Evolutionary conservation across 2,888 invertebrate genomes (phyloP), one percentile per base, ranked within the genome.

Genomic region (Dryadula phaetusa): DNA sequence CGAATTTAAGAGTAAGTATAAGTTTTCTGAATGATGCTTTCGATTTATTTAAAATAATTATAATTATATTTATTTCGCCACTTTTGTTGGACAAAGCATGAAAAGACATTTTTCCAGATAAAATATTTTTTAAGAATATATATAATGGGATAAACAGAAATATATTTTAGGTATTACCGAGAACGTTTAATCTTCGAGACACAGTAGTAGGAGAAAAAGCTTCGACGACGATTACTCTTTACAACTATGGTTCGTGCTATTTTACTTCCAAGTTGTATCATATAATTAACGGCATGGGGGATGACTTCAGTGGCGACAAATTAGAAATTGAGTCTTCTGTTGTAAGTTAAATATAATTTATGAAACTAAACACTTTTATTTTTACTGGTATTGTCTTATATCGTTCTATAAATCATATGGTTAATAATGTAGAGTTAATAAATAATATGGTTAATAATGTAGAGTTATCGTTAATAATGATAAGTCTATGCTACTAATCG

Each of bases 1-100:
- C 92, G 12, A 87, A 92, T 78, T 82, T 93, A 60, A 84, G 82
- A 82, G 90, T 89, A 76, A 73, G 64, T 64, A 90, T 89, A 76
- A 73, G 64, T 64, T 47, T 18, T 18, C 18, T 49, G 6, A 25
- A 32, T 4, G 32, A 10, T 16, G n/a, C n/a, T n/a, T n/a, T n/a
- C n/a, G n/a, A 44, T 47, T 7, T 42, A 40, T 8, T 52, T 32
- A 54, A 22, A 8, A 32, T 32, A 16, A 18, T 32, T 18, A 44
- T 32, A 37, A 14, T 34, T 34, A 20, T n/a, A n/a, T n/a, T n/a
- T n/a, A n/a, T n/a, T n/a, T n/a, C n/a, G n/a, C n/a, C n/a, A n/a
- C n/a, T n/a, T n/a, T n/a, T n/a, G n/a, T n/a, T n/a, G n/a, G n/a
- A n/a, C n/a, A n/a, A n/a, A n/a, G n/a, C n/a, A n/a, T n/a, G n/a